These are phyloP conservation scores for Boloria euphrosyne DNA, from an alignment of 2,888 invertebrate genomes.

Conservation along the genomic window DNA sequence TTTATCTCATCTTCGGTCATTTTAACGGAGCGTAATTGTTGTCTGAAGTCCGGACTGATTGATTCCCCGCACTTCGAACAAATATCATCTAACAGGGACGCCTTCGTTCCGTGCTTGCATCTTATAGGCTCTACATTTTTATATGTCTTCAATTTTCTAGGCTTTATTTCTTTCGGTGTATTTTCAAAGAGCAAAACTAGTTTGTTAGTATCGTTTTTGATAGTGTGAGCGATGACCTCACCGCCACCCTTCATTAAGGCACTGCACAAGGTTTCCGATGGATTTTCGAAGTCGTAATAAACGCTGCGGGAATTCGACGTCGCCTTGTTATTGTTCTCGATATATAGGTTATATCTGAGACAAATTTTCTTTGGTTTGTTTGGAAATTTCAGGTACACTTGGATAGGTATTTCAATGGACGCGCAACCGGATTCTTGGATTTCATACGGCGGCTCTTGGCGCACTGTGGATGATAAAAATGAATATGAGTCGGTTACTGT, in stretches of 20 bases:
- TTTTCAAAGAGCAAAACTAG: constrained; percentile 59
- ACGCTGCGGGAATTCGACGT: constrained; percentile 67
- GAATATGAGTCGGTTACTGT: constrained; percentile 33
- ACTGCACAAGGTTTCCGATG: constrained; percentile 62
- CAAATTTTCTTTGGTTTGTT: constrained; percentile 72
- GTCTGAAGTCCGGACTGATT: constrained; percentile 60
- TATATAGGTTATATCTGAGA: constrained; percentile 68
- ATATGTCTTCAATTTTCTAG: constrained; percentile 54
- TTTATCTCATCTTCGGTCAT: constrained; percentile 71
- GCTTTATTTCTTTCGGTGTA: constrained; percentile 41
- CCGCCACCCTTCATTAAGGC: constrained; percentile 73
- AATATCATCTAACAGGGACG: constrained; percentile 56
- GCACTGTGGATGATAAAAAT: constrained; percentile 58
- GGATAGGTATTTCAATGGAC: constrained; percentile 74
- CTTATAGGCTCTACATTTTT: constrained; percentile 64
- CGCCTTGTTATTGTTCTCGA: constrained; percentile 67
- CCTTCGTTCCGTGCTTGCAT: constrained; percentile 57
- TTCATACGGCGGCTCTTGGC: constrained; percentile 79
- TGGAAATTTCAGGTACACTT: constrained; percentile 75
- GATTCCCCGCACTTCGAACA: constrained; percentile 69
- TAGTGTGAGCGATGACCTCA: constrained; percentile 62
- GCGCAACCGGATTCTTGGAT: constrained; percentile 77
- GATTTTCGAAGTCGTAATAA: constrained; percentile 73
- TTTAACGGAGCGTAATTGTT: constrained; percentile 60
- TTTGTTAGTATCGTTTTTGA: constrained; percentile 45